Conservation (phyloP, 37 sponge, comb jelly and placozoan genomes). For the Beroe ovata region DNA sequence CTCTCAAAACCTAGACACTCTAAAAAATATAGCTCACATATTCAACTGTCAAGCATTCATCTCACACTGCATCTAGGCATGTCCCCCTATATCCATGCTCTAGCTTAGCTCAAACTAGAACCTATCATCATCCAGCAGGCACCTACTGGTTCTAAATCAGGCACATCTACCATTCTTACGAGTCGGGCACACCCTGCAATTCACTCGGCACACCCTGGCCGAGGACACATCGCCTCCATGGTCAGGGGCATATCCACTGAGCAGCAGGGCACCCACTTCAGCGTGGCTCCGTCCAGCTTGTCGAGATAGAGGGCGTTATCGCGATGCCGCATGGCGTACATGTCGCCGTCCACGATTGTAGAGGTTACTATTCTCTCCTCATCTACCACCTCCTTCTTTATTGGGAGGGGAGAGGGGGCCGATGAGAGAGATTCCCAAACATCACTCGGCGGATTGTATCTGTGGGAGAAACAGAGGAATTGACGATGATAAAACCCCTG, state of each 20-base stretch:
- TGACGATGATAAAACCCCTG: too few species aligned
- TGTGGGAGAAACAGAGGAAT: too few species aligned
- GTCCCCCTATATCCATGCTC: too few species aligned
- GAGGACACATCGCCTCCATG: constrained; percentile 17
- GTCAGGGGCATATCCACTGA: constrained; percentile 45
- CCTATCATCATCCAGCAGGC: too few species aligned
- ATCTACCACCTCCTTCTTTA: neutral
- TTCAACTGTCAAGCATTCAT: too few species aligned
- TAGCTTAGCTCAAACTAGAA: too few species aligned
- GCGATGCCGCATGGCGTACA: constrained; percentile 24
- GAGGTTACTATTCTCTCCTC: neutral
- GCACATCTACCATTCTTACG: too few species aligned
- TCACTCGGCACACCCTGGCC: neutral
- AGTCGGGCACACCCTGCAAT: too few species aligned
- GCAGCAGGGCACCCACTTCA: constrained; percentile 21
- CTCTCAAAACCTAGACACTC: too few species aligned
- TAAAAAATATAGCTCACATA: too few species aligned
- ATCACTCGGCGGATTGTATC: neutral
- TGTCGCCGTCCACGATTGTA: constrained; percentile 20
- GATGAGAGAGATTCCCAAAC: neutral
- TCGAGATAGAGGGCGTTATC: neutral
- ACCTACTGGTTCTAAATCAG: too few species aligned
- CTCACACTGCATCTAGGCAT: too few species aligned
- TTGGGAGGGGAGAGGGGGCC: neutral
- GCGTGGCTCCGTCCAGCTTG: constrained; percentile 48